Evolutionary conservation across 2,113 vertebrate genomes (phyloP).

Genomic region (Pterocles orientalis): DNA sequence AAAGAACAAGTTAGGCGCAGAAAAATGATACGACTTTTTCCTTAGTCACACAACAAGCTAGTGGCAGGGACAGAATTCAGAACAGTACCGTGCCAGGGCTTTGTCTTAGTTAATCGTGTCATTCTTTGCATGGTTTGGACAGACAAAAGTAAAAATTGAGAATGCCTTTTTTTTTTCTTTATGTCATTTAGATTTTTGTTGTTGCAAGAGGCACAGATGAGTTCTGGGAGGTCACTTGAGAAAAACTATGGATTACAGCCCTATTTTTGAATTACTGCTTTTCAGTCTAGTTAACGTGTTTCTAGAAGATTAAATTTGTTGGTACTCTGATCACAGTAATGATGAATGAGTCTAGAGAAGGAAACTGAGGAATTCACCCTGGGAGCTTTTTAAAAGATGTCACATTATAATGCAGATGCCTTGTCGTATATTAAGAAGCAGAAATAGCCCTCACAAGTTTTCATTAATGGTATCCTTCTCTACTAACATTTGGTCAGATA

Average conservation of each 20-base stretch:
- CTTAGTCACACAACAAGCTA: neutral
- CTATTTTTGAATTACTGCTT: conserved; percentile 69
- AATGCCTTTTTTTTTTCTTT: neutral
- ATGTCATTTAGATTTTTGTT: neutral
- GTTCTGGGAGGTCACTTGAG: conserved; percentile 31
- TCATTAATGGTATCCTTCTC: conserved; percentile 56
- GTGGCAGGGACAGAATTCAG: neutral
- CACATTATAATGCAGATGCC: conserved; percentile 66
- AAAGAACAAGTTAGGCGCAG: neutral
- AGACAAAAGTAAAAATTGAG: neutral
- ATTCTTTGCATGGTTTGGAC: neutral
- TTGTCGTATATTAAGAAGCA: conserved; percentile 16
- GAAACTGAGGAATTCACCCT: conserved; percentile 62
- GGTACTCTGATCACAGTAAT: conserved; percentile 71
- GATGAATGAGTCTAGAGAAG: conserved; percentile 73
- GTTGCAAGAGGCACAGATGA: neutral
- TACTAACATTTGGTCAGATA: conserved; percentile 50
- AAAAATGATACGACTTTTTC: neutral
- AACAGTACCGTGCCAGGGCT: neutral
- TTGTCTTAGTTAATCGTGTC: neutral
- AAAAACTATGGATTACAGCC: conserved; percentile 41
- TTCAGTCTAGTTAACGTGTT: conserved; percentile 66
- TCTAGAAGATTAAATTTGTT: conserved; percentile 75
- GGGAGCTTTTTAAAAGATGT: conserved; percentile 66
- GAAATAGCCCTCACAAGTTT: conserved; percentile 57